Percentiles rank a stretch among this genome's conserved stretches.
phyloP scores from a whole-genome alignment of 2,797 vertebrate genomes.

The Cephalopachus bancanus region DNA sequence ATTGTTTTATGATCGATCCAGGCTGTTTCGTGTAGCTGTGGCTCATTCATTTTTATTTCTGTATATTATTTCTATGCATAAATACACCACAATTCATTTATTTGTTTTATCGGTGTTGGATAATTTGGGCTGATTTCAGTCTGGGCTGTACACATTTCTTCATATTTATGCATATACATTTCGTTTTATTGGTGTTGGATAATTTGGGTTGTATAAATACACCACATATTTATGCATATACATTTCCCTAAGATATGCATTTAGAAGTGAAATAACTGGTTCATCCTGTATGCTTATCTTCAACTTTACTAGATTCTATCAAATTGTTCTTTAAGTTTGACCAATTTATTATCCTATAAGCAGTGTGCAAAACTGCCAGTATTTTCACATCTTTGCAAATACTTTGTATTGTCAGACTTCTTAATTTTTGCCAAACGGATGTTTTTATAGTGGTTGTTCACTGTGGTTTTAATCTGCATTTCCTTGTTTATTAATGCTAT shows the following conservation, averaged over 20 bases:
- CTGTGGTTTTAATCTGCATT: slow-evolving; percentile 27
- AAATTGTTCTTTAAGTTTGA: slow-evolving; percentile 10
- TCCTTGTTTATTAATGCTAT: slow-evolving; percentile 29
- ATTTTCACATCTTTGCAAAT: slow-evolving; percentile 29
- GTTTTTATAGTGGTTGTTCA: not conserved
- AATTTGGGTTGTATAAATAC: too few relatives aligned
- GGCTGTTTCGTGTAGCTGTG: not conserved
- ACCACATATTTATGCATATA: not conserved
- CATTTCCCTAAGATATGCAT: not conserved
- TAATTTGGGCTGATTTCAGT: not conserved
- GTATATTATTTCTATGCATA: not conserved
- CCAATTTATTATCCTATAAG: not conserved
- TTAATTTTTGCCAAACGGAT: slow-evolving; percentile 24
- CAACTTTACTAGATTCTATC: not conserved
- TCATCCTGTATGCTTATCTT: not conserved
- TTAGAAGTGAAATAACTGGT: slow-evolving; percentile 4
- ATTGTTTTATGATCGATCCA: not conserved
- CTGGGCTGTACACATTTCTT: not conserved
- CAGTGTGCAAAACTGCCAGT: not conserved
- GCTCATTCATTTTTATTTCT: slow-evolving; percentile 27
- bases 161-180: not conserved
- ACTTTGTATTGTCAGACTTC: not conserved
- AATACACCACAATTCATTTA: not conserved
- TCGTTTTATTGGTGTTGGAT: not conserved
- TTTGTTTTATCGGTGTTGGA: not conserved